These are phyloP conservation scores for Oligia latruncula DNA, from an alignment of 2,888 invertebrate genomes.

Conservation along the genomic window DNA sequence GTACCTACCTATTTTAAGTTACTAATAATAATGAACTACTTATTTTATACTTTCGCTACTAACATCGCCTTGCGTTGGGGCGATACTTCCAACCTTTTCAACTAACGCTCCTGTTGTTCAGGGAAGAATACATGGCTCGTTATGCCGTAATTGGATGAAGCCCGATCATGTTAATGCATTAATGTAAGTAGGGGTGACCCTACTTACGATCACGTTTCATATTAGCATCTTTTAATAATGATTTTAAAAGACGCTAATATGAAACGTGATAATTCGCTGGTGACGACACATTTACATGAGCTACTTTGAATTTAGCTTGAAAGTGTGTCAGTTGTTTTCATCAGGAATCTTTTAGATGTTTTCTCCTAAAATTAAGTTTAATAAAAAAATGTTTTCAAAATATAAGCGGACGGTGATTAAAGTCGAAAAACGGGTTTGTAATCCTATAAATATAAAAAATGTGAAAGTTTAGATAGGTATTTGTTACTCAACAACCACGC, in stretches of 20 bases:
- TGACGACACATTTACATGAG: constrained; percentile 27
- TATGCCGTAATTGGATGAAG: constrained; percentile 50
- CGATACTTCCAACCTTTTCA: constrained; percentile 15
- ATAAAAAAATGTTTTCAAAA: neutral
- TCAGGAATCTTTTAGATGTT: neutral
- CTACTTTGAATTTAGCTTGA: constrained; percentile 9
- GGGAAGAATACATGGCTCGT: constrained; percentile 24
- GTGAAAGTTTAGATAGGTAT: neutral
- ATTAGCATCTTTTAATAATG: constrained; percentile 11
- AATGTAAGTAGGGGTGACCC: constrained; percentile 56
- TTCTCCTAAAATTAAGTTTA: neutral
- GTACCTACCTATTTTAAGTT: neutral
- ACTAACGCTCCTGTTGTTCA: constrained; percentile 5
- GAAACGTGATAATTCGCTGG: constrained; percentile 64
- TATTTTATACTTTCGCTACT: constrained; percentile 13
- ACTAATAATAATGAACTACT: neutral
- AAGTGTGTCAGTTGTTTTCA: neutral
- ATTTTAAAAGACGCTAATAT: constrained; percentile 70
- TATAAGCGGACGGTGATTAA: neutral
- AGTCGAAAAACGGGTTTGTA: neutral
- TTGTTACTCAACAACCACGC: neutral
- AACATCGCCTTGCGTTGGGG: neutral
- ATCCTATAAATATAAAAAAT: neutral
- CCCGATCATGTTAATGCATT: constrained; percentile 62
- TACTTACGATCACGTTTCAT: too few relatives aligned